Evolutionary conservation across 2,113 vertebrate genomes (phyloP), one percentile per base, ranked within the genome.

Genomic region (Murina feae): DNA sequence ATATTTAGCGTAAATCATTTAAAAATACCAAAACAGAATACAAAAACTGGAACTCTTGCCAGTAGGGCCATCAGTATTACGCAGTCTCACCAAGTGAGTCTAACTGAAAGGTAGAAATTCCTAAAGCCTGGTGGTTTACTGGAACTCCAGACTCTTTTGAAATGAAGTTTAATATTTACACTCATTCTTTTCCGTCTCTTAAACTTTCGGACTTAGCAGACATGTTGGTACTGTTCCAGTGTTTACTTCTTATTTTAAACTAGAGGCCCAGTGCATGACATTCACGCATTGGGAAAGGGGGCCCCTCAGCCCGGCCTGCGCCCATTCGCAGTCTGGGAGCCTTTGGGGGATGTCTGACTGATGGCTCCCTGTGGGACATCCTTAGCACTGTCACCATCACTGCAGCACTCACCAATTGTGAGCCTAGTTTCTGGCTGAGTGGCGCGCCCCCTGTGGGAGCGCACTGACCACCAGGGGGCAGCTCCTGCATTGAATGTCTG

Each of bases 191-290:
- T 58, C 18, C 1, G 55, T 72, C 3, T 1, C 28, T 88, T 95
- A 49, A 78, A 53, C 21, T 55, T 71, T 71, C 32, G 87, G 12
- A 60, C 23, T 93, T 92, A 55, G 16, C n/a, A 74, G 35, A 44
- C 51, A 49, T 68, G 14, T 88, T 93, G 30, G 10, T 82, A 75
- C 32, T 88, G 6, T 90, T 75, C 20, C 75, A 79, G 80, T 71
- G 71, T 69, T 86, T 87, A 71, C 65, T 87, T 90, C 16, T 95
- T 88, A n/a, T 42, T 66, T 81, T 91, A 89, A 72, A 86, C 25
- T 60, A 60, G 58, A 60, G 58, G 58, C 58, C 58, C 9, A 9
- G 23, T 60, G 58, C 58, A 60, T 5, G 23, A 28, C 58, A 60
- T 60, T 60, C 9, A 4, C 28, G 58, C 58, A 11, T 5, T 60